Percentiles rank a stretch among this genome's conserved stretches.
Conservation (phyloP, 2,888 invertebrate species). For the Scaptodrosophila latifasciaeformis region DNA sequence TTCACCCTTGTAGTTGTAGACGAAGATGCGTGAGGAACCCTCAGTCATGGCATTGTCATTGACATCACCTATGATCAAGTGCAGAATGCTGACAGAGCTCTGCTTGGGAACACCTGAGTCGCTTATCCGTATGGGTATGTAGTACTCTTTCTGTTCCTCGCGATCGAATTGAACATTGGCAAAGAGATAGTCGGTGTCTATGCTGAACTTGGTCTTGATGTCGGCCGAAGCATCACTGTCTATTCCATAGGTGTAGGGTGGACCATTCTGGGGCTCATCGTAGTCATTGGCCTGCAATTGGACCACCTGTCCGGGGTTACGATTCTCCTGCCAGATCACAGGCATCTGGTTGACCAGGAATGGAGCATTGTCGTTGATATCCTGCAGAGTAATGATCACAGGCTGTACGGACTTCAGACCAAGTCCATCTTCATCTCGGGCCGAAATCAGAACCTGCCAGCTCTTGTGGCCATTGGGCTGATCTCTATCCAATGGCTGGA, state of each 20-base stretch:
- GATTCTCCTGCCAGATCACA: conserved; percentile 90
- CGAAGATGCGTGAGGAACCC: conserved; percentile 92
- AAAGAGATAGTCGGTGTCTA: conserved; percentile 81
- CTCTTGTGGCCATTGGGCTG: conserved; percentile 88
- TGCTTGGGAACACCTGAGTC: conserved; percentile 86
- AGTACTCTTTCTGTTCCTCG: conserved; percentile 89
- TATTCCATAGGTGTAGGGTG: conserved; percentile 84
- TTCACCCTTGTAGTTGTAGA: conserved; percentile 94
- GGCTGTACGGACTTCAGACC: conserved; percentile 80
- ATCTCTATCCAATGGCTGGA: conserved; percentile 89
- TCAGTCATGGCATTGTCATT: conserved; percentile 94
- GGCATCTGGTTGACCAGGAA: conserved; percentile 87
- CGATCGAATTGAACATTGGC: conserved; percentile 89
- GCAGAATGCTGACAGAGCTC: conserved; percentile 88
- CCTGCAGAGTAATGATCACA: conserved; percentile 82
- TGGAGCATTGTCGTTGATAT: conserved; percentile 97
- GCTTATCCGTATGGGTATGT: conserved; percentile 90
- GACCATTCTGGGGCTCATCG: conserved; percentile 88
- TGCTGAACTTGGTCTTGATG: conserved; percentile 83
- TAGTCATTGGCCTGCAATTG: conserved; percentile 85
- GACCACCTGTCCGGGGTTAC: conserved; percentile 81
- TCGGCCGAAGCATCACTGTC: conserved; percentile 79
- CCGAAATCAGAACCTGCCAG: conserved; percentile 85
- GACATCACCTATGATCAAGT: conserved; percentile 93
- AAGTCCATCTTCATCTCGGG: conserved; percentile 85